Evolutionary conservation across 2,888 invertebrate genomes (phyloP).

Genomic region (Alviniconcha strummeri): DNA sequence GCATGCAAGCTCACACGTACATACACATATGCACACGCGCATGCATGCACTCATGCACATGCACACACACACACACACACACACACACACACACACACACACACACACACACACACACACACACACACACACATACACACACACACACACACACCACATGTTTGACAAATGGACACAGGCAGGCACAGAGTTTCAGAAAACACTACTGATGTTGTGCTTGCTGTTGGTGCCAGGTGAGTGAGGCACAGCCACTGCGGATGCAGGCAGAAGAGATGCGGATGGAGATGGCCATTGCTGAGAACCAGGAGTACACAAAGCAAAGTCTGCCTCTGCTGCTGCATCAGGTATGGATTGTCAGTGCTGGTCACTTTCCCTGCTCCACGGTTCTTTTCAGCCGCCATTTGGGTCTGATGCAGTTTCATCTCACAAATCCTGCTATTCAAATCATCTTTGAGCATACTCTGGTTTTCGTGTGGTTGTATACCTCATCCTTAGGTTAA

Average conservation of each 20-base stretch:
- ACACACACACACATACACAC: too few relatives aligned
- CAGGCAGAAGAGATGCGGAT: slow-evolving; percentile 70
- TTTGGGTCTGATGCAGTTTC: not conserved
- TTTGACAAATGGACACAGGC: too few relatives aligned
- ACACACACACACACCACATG: too few relatives aligned
- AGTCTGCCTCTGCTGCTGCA: slow-evolving; percentile 65
- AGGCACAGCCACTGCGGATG: slow-evolving; percentile 64
- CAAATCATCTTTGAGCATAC: too few relatives aligned
- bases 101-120: too few relatives aligned
- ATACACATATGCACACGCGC: not conserved
- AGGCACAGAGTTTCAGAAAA: too few relatives aligned
- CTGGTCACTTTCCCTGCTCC: too few relatives aligned
- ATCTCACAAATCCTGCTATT: not conserved
- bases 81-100: too few relatives aligned
- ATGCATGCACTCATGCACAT: not conserved
- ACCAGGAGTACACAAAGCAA: slow-evolving; percentile 64
- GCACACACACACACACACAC: too few relatives aligned
- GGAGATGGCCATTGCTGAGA: slow-evolving; percentile 64
- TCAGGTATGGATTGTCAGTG: not conserved
- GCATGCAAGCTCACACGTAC: not conserved
- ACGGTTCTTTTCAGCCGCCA: not conserved
- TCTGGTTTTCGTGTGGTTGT: too few relatives aligned
- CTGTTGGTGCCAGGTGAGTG: slow-evolving; percentile 62
- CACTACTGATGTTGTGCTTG: too few relatives aligned
- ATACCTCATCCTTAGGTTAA: too few relatives aligned